phyloP scores from a whole-genome alignment of 2,888 invertebrate genomes.

The Hypsopygia costalis region DNA sequence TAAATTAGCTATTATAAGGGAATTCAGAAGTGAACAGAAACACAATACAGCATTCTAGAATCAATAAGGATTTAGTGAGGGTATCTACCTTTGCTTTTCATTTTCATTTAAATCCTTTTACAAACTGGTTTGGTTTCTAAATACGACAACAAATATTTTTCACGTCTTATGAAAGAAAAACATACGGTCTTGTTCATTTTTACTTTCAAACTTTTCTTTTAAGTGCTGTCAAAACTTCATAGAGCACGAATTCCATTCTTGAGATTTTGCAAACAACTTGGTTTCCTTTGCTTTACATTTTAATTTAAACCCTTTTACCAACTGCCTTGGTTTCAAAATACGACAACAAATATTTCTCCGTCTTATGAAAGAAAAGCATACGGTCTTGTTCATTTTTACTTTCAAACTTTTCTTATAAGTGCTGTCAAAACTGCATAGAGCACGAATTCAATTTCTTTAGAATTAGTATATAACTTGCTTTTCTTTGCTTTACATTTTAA shows the following conservation, averaged over 20 bases:
- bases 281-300: slow-evolving; percentile 7
- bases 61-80: background rate
- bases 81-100: slow-evolving; percentile 5
- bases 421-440: slow-evolving; percentile 21
- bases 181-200: slow-evolving; percentile 20
- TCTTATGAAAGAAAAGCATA: too few species aligned
- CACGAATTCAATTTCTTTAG: slow-evolving; percentile 22
- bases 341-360: background rate
- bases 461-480: slow-evolving; percentile 6
- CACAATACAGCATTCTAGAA: background rate
- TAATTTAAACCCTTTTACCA: slow-evolving; percentile 15
- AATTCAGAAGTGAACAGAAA: too few species aligned
- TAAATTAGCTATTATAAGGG: too few species aligned
- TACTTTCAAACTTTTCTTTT: slow-evolving; percentile 16
- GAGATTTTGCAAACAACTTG: slow-evolving; percentile 1
- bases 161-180: too few species aligned
- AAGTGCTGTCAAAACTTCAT: slow-evolving; percentile 21
- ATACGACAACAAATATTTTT: background rate
- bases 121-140: slow-evolving; percentile 1
- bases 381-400: slow-evolving; percentile 19
- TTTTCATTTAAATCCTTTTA: slow-evolving; percentile 16
- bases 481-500: slow-evolving; percentile 10
- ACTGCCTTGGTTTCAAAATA: slow-evolving; percentile 2
- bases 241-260: slow-evolving; percentile 22
- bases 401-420: slow-evolving; percentile 15